Base-by-base conservation (phyloP, 2,888 invertebrate genomes). In the Eupeodes latifasciatus region DNA sequence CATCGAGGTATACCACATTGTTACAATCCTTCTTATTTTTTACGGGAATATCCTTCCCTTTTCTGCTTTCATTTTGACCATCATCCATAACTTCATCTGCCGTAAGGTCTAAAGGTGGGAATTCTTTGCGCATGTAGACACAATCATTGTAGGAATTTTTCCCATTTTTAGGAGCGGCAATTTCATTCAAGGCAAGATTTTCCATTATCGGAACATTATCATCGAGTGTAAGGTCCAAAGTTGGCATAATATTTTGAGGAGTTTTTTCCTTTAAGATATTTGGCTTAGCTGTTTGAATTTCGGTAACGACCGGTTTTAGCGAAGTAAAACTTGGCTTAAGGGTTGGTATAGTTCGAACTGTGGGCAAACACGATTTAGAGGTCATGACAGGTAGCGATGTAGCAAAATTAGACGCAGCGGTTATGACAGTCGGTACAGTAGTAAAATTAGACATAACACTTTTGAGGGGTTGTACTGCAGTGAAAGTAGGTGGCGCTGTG, bases 1-100 rank as follows among this genome's bases (percentile, higher is more conserved):
- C 72, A 11, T 61, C 61, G 14, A 61, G n/a, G n/a, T 49, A 66
- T 59, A 75, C 75, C 0, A 76, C 36, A 36, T 81, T 27, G 0
- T n/a, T 72, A 4, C 40, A 49, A 6, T 16, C 59, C 2, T 14
- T 12, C 5, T 51, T 49, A 9, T 51, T 36, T n/a, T 6, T 57
- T 57, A 12, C 11, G 11, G 11, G 5, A 7, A 5, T 10, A 7
- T 53, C 16, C 1, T 16, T 4, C 19, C 10, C 55, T 11, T 10
- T 19, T 19, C 16, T 11, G 5, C 55, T 55, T 1, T 16, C 27
- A 9, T 55, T 34, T 14, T 59, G 0, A 9, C 10, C 55, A 12
- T 62, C 44, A 5, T 71, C 82, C 36, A 49, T 49, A 1, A 51
- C 66, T 11, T 74, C 53, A n/a, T 51, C 66, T 44, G 11, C 16